Evolutionary conservation across 2,113 vertebrate genomes (phyloP).

Genomic region (Tor tambroides): DNA sequence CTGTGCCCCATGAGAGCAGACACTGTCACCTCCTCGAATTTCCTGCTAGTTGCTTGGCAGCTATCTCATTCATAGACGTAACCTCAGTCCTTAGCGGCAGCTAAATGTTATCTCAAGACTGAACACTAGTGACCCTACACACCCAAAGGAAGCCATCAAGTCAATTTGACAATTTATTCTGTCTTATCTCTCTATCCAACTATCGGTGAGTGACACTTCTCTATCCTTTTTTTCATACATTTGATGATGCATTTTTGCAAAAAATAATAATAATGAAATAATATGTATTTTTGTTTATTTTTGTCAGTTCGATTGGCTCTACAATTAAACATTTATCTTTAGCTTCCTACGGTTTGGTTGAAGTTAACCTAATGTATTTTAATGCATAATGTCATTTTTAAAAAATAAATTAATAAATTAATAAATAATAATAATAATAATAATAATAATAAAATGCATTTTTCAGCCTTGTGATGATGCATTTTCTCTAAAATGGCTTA

Average conservation of each 20-base stretch:
- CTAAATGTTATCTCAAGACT: constrained; percentile 39
- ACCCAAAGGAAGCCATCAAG: constrained; percentile 38
- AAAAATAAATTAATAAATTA: no score
- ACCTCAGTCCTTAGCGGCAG: constrained; percentile 27
- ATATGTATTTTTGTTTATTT: no score
- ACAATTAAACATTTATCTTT: no score
- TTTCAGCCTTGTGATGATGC: background rate
- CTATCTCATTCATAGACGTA: constrained; percentile 2
- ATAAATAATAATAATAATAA: no score
- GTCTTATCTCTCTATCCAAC: background rate
- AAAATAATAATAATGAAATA: no score
- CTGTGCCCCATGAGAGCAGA: constrained; percentile 31
- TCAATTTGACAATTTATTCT: constrained; percentile 10
- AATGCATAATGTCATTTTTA: no score
- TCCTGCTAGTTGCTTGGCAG: constrained; percentile 38
- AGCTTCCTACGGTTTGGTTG: no score
- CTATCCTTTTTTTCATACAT: background rate
- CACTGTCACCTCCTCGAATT: constrained; percentile 36
- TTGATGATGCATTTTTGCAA: background rate
- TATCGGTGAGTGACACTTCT: background rate
- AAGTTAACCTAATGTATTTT: no score
- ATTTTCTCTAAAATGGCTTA: background rate
- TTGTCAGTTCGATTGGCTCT: no score
- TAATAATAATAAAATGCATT: no score
- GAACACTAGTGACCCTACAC: constrained; percentile 32